These are phyloP conservation scores for Drosophila pseudotalamancana DNA, from an alignment of 2,888 invertebrate genomes.

Conservation along the genomic window DNA sequence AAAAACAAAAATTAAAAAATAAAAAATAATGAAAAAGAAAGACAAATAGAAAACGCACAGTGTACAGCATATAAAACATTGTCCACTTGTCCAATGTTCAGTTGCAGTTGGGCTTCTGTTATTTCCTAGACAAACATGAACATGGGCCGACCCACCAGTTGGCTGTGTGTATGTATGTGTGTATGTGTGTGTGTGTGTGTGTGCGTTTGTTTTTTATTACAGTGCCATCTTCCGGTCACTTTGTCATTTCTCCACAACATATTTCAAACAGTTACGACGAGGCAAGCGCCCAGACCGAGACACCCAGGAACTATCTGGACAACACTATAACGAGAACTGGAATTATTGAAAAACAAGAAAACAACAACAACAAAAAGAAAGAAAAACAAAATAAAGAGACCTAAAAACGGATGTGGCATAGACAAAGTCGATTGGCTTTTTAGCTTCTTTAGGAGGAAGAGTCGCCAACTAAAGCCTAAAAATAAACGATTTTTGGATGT, in stretches of 20 bases:
- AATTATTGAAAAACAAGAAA: constrained; percentile 57
- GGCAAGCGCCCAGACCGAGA: constrained; percentile 64
- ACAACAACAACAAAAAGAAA: neutral
- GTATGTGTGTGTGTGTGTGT: constrained; percentile 12
- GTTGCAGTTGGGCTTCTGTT: constrained; percentile 28
- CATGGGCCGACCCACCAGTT: constrained; percentile 25
- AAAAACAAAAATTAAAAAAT: constrained; percentile 27
- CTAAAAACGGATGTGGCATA: constrained; percentile 66
- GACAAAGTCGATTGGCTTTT: constrained; percentile 57
- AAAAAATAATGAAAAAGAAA: constrained; percentile 28
- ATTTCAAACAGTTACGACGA: constrained; percentile 73
- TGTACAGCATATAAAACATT: constrained; percentile 68
- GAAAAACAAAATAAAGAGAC: constrained; percentile 24
- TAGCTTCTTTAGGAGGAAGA: constrained; percentile 8
- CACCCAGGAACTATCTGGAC: constrained; percentile 21
- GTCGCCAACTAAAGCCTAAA: constrained; percentile 1
- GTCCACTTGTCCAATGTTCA: constrained; percentile 55
- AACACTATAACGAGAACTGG: constrained; percentile 44
- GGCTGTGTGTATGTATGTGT: neutral
- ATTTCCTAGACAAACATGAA: constrained; percentile 65
- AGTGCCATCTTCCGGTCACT: constrained; percentile 82
- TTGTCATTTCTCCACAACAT: constrained; percentile 81
- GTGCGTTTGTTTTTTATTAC: constrained; percentile 63
- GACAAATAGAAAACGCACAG: constrained; percentile 46
- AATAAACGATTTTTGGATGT: neutral